Conservation (phyloP, 2,113 vertebrate genomes). For the Syrmaticus mikado region DNA sequence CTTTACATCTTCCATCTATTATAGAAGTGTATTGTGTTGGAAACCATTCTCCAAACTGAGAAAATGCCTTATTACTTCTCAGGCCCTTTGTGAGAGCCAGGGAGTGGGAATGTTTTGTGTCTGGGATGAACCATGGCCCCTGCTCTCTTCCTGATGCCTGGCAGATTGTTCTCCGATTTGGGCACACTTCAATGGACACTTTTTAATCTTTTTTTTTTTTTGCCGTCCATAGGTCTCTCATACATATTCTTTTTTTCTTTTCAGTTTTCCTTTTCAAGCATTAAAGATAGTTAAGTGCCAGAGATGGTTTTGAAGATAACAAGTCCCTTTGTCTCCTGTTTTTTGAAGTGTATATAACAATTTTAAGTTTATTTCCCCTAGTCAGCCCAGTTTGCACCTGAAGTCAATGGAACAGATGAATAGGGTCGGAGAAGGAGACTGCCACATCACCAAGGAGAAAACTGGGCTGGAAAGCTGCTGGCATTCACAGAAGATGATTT, state of each 20-base stretch:
- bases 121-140: not conserved
- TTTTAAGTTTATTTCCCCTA: not conserved
- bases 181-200: not conserved
- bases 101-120: not conserved
- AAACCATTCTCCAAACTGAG: not conserved
- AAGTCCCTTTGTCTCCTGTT: not conserved
- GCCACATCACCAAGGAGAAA: not conserved
- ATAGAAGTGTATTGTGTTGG: conserved; percentile 8
- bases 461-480: not conserved
- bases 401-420: not conserved
- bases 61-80: not conserved
- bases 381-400: not conserved
- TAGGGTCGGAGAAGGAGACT: not conserved
- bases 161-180: conserved; percentile 9
- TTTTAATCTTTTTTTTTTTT: not conserved
- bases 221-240: not conserved
- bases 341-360: not conserved
- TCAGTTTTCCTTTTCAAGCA: not conserved
- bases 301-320: not conserved
- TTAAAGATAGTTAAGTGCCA: not conserved
- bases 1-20: not conserved
- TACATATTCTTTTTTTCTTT: not conserved
- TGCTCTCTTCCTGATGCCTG: not conserved
- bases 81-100: not conserved
- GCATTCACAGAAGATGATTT: not conserved